These are phyloP conservation scores for Hemistola chrysoprasaria DNA, from an alignment of 2,888 invertebrate genomes.

Conservation along the genomic window DNA sequence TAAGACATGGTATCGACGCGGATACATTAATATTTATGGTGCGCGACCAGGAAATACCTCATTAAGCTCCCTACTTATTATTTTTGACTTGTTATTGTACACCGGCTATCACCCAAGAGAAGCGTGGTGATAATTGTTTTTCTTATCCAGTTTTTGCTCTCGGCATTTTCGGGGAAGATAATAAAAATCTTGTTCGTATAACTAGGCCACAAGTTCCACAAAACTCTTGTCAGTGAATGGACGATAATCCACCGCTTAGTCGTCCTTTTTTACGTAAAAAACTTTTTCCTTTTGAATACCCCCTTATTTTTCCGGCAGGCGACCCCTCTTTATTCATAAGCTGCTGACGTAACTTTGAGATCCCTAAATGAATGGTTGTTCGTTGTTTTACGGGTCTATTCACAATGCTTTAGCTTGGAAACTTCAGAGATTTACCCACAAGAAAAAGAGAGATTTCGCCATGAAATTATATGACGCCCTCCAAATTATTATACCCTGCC, in stretches of 20 bases:
- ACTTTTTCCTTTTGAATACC: slow-evolving; percentile 71
- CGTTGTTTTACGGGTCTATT: slow-evolving; percentile 81
- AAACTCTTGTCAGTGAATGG: slow-evolving; percentile 71
- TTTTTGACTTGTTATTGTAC: slow-evolving; percentile 35
- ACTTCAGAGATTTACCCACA: slow-evolving; percentile 68
- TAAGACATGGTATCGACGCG: slow-evolving; percentile 1
- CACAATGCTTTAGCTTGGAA: slow-evolving; percentile 73
- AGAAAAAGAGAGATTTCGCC: slow-evolving; percentile 54
- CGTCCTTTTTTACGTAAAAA: slow-evolving; percentile 67
- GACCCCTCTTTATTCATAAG: slow-evolving; percentile 79
- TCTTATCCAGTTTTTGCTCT: slow-evolving; percentile 45
- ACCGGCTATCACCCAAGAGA: slow-evolving; percentile 29
- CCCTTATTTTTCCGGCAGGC: slow-evolving; percentile 65
- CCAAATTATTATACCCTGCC: slow-evolving; percentile 42
- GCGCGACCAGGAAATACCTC: slow-evolving; percentile 33
- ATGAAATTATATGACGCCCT: slow-evolving; percentile 54
- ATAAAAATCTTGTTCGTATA: slow-evolving; percentile 61
- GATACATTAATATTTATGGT: slow-evolving; percentile 31
- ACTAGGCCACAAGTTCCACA: slow-evolving; percentile 59
- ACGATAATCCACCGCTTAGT: slow-evolving; percentile 73
- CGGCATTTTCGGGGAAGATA: slow-evolving; percentile 51
- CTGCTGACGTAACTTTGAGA: slow-evolving; percentile 75
- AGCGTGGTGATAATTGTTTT: slow-evolving; percentile 47
- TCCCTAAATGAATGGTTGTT: slow-evolving; percentile 80
- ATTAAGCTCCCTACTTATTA: slow-evolving; percentile 39